A percentile compares a stretch with the other conserved stretches of the same genome.
Evolutionary conservation across 1,140 invertebrate species (phyloP).

Genomic region (Pogonognathellus flavescens): DNA sequence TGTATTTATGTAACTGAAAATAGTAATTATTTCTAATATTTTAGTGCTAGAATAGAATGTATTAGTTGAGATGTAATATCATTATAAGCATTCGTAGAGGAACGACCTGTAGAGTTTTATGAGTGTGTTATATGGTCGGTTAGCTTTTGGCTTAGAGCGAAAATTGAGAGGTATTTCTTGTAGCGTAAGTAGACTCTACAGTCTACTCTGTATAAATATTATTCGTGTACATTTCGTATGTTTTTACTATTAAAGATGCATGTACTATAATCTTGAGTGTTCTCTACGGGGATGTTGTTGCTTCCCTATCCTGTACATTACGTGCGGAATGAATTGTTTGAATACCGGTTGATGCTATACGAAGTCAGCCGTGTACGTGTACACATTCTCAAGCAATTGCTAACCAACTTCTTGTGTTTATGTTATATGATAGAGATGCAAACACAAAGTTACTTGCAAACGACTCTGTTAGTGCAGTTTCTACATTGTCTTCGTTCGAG

Average conservation of each 20-base stretch:
- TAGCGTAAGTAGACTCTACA: not conserved
- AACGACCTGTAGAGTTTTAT: conserved; percentile 16
- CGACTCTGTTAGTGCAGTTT: not conserved
- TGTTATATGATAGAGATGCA: not conserved
- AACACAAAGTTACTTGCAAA: not conserved
- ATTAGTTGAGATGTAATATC: too few relatives aligned
- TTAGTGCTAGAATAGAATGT: too few relatives aligned
- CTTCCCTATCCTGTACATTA: conserved; percentile 12
- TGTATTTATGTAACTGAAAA: too few relatives aligned
- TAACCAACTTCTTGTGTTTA: not conserved
- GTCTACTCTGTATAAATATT: not conserved
- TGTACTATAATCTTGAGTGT: not conserved
- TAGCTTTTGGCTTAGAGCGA: not conserved
- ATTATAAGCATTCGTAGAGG: not conserved
- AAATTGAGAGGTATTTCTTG: not conserved
- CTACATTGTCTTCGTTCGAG: conserved; percentile 13
- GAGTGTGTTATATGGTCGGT: not conserved
- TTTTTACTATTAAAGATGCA: not conserved
- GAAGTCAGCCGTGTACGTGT: not conserved
- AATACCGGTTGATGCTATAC: conserved; percentile 22
- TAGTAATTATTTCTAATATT: too few relatives aligned
- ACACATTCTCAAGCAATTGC: not conserved
- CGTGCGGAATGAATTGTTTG: conserved; percentile 1
- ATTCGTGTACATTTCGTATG: not conserved
- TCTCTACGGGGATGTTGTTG: not conserved